Conservation (phyloP, 2,797 vertebrate genomes). For the Muraenolepis orangiensis region DNA sequence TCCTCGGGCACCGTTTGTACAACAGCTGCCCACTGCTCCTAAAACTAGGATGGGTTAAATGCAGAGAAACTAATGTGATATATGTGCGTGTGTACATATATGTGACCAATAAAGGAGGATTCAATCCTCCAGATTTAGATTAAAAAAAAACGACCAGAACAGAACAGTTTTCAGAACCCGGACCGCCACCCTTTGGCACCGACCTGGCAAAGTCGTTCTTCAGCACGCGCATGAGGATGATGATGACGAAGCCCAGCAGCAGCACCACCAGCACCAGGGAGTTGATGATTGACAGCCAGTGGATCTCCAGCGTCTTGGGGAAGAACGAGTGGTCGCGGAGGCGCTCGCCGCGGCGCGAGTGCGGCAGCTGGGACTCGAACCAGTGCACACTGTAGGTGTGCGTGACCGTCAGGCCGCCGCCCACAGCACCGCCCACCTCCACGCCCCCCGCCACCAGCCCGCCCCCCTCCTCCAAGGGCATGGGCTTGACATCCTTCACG, state of each 20-base stretch:
- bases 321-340: conserved; percentile 85
- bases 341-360: conserved; percentile 77
- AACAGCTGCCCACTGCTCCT: too few relatives aligned
- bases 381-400: conserved; percentile 89
- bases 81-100: too few relatives aligned
- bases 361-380: conserved; percentile 78
- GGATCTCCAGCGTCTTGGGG: conserved; percentile 91
- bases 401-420: conserved; percentile 67
- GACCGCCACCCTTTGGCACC: conserved; percentile 9
- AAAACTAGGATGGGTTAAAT: too few relatives aligned
- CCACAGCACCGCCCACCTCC: conserved; percentile 58
- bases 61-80: too few relatives aligned
- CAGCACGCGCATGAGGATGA: conserved; percentile 92
- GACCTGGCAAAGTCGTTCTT: conserved; percentile 90
- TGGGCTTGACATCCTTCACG: conserved; percentile 86
- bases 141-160: too few relatives aligned
- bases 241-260: conserved; percentile 89
- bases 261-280: conserved; percentile 91
- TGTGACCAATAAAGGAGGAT: too few relatives aligned
- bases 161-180: background rate
- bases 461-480: conserved; percentile 81
- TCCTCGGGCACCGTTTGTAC: too few relatives aligned
- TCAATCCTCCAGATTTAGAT: too few relatives aligned
- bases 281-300: conserved; percentile 94
- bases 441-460: conserved; percentile 52